Evolutionary conservation across 2,113 vertebrate genomes (phyloP).

Genomic region (Carassius gibelio): DNA sequence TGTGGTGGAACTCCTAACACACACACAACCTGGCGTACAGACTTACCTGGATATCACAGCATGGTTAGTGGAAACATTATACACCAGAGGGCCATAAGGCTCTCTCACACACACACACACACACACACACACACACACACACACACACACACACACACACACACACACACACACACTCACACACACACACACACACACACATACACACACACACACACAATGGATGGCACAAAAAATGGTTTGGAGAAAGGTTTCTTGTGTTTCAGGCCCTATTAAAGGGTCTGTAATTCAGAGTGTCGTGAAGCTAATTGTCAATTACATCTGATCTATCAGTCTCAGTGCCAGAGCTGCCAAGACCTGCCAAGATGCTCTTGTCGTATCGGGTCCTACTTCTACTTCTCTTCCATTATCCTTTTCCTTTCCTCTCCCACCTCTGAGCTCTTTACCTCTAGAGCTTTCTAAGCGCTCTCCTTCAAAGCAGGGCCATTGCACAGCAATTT

Average conservation of each 20-base stretch:
- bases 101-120: neutral
- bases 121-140: too few species aligned
- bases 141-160: neutral
- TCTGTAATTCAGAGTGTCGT: conserved; percentile 35
- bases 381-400: neutral
- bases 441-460: conserved; percentile 39
- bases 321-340: conserved; percentile 39
- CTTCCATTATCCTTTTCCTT: neutral
- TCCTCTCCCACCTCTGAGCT: neutral
- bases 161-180: neutral
- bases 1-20: neutral
- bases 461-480: conserved; percentile 31
- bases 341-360: conserved; percentile 26
- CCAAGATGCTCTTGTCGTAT: neutral
- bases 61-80: conserved; percentile 2
- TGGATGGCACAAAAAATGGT: neutral
- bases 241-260: conserved; percentile 15
- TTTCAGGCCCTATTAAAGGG: conserved; percentile 22
- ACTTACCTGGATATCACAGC: conserved; percentile 25
- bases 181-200: too few species aligned
- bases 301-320: conserved; percentile 45
- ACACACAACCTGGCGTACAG: neutral
- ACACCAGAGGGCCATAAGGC: neutral
- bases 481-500: conserved; percentile 44
- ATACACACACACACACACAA: neutral